Base-by-base conservation (phyloP, 2,888 invertebrate genomes). In the Drosophila falleni region DNA sequence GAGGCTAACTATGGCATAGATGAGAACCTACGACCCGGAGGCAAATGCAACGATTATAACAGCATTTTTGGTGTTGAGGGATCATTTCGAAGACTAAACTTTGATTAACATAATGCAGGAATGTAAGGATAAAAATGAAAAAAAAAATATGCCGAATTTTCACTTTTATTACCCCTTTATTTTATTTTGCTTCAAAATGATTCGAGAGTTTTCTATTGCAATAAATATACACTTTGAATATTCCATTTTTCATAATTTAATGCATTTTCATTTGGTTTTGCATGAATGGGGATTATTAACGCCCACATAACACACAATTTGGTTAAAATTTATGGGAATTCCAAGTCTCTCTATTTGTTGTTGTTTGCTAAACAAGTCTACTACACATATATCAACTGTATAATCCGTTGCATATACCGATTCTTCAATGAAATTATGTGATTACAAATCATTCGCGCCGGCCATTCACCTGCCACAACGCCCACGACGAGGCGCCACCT, bases 1-100 rank as follows among this genome's bases (percentile, higher is more conserved):
- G 91, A 91, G 15, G 53, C 42, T 0, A 68, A 85, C 33, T 91
- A 90, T 67, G 85, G 91, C 2, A 71, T 81, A 2, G 80, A 89
- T 60, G 90, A 91, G 58, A 75, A 60, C 8, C 65, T 89, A 11
- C 77, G 91, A 29, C 60, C 77, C 3, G 86, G 69, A 4, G 90
- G 87, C 8, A 67, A 76, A 11, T 63, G 78, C 11, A 68, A 80
- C 19, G 80, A 87, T 53, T 86, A 81, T 55, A 80, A 90, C 5
- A 80, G 70, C 56, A 39, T 88, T 4, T 91, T 91, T 66, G 91
- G 92, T 0, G 63, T 83, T 31, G 89, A 89, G 0, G 92, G 91
- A 16, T 89, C 91, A 1, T 91, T 91, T 55, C 77, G 90, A 19
- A 83, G 79, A 73, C 31, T 91, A 11, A 69, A 81, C 54, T 77